phyloP scores from a whole-genome alignment of 1,140 invertebrate species.

The Oncopeltus fasciatus region DNA sequence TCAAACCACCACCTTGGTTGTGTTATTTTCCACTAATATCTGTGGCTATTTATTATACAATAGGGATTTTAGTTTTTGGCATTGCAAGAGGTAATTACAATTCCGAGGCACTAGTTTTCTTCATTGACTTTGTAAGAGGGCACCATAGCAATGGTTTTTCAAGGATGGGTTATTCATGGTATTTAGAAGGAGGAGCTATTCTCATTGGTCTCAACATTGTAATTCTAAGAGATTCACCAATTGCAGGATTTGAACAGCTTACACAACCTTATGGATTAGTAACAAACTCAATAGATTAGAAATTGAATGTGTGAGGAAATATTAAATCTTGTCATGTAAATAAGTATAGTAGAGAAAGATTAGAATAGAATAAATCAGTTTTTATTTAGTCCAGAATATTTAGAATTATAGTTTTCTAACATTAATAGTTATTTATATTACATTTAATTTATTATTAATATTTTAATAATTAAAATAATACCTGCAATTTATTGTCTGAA shows the following conservation, averaged over 20 bases:
- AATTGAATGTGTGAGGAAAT: neutral
- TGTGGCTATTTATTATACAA: neutral
- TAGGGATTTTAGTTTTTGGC: neutral
- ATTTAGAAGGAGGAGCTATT: slow-evolving; percentile 48
- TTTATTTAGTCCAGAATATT: too few relatives aligned
- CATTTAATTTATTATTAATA: too few relatives aligned
- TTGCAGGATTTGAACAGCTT: slow-evolving; percentile 37
- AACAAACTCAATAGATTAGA: neutral
- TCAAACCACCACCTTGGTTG: slow-evolving; percentile 24
- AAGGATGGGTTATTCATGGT: slow-evolving; percentile 46
- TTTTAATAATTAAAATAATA: too few relatives aligned
- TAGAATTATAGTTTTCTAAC: too few relatives aligned
- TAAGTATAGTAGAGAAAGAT: too few relatives aligned
- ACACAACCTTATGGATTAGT: slow-evolving; percentile 26
- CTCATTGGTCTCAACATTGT: slow-evolving; percentile 43
- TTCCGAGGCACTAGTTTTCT: slow-evolving; percentile 38
- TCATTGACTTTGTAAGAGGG: slow-evolving; percentile 51
- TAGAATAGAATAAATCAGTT: too few relatives aligned
- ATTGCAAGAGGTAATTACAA: neutral
- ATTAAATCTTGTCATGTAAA: too few relatives aligned
- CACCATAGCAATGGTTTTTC: slow-evolving; percentile 41
- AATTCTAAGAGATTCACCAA: slow-evolving; percentile 39
- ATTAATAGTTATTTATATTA: too few relatives aligned
- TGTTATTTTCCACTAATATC: slow-evolving; percentile 20
- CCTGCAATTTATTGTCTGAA: too few relatives aligned